phyloP scores from a whole-genome alignment of 2,888 invertebrate species.

The Tetheella fluctuosa region DNA sequence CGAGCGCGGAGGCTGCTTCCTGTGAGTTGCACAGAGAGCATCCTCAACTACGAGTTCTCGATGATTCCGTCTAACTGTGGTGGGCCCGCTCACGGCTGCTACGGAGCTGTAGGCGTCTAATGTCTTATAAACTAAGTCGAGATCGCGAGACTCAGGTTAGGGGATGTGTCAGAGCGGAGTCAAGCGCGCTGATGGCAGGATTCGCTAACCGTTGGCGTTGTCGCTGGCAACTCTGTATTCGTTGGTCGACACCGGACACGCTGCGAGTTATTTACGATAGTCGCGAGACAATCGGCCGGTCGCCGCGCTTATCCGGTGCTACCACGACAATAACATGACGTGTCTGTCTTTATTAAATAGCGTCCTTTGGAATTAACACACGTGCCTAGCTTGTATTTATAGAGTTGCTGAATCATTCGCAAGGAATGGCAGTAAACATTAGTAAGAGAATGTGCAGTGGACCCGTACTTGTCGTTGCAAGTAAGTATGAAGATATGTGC shows the following conservation, averaged over 20 bases:
- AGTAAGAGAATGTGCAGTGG: slow-evolving; percentile 38
- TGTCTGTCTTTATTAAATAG: slow-evolving; percentile 79
- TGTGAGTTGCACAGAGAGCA: slow-evolving; percentile 58
- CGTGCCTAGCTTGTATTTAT: slow-evolving; percentile 71
- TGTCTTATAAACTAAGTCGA: slow-evolving; percentile 22
- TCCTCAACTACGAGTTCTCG: slow-evolving; percentile 50
- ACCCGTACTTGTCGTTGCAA: slow-evolving; percentile 12
- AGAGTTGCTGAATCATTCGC: slow-evolving; percentile 68
- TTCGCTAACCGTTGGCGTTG: slow-evolving; percentile 55
- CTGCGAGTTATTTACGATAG: slow-evolving; percentile 80
- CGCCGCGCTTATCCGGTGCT: slow-evolving; percentile 79
- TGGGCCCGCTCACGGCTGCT: slow-evolving; percentile 28
- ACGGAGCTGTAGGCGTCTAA: slow-evolving; percentile 21
- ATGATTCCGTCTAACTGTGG: slow-evolving; percentile 39
- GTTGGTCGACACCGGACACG: slow-evolving; percentile 74
- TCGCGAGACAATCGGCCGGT: slow-evolving; percentile 79
- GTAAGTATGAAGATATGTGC: background rate
- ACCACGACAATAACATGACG: slow-evolving; percentile 80
- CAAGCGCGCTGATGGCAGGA: slow-evolving; percentile 45
- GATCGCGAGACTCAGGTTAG: slow-evolving; percentile 29
- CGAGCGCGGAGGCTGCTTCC: slow-evolving; percentile 73
- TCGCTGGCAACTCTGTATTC: slow-evolving; percentile 74
- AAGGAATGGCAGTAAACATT: slow-evolving; percentile 53
- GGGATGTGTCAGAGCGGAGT: slow-evolving; percentile 31
- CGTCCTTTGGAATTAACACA: slow-evolving; percentile 74